phyloP scores from a whole-genome alignment of 2,797 vertebrate species.

The Acipenser transmontanus region DNA sequence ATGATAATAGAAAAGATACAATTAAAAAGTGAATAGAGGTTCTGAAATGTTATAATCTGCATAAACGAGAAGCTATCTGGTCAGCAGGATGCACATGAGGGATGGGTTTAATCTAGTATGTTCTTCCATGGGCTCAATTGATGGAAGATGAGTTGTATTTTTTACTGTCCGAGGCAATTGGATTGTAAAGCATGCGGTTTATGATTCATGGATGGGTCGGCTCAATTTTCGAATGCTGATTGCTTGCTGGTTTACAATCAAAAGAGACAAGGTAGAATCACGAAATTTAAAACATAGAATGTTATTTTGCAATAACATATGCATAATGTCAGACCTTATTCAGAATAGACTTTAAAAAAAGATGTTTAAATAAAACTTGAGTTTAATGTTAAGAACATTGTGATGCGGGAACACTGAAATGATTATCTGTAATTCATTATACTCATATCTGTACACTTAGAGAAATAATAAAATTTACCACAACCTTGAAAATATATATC shows the following conservation, averaged over 20 bases:
- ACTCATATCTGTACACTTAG: too few species aligned
- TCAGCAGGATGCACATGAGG: slow-evolving; percentile 10
- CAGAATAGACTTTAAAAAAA: too few species aligned
- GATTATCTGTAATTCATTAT: too few species aligned
- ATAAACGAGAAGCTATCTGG: slow-evolving; percentile 15
- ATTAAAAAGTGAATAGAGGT: slow-evolving; percentile 15
- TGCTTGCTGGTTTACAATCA: background rate
- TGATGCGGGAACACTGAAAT: too few species aligned
- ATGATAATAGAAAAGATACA: slow-evolving; percentile 29
- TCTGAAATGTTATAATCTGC: slow-evolving; percentile 15
- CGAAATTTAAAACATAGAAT: too few species aligned
- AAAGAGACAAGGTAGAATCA: background rate
- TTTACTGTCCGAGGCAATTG: background rate
- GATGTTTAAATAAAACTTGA: too few species aligned
- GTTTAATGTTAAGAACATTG: too few species aligned
- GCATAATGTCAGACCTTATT: too few species aligned
- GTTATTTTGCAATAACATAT: too few species aligned
- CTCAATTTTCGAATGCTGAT: background rate
- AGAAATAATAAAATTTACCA: too few species aligned
- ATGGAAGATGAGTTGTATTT: background rate
- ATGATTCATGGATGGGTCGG: background rate
- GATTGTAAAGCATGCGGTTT: background rate
- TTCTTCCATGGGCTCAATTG: background rate
- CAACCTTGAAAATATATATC: too few species aligned
- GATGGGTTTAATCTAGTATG: background rate